Percentiles rank a stretch among this genome's conserved stretches.
Evolutionary conservation across 2,113 vertebrate species (phyloP).

Genomic region (Gavialis gangeticus): DNA sequence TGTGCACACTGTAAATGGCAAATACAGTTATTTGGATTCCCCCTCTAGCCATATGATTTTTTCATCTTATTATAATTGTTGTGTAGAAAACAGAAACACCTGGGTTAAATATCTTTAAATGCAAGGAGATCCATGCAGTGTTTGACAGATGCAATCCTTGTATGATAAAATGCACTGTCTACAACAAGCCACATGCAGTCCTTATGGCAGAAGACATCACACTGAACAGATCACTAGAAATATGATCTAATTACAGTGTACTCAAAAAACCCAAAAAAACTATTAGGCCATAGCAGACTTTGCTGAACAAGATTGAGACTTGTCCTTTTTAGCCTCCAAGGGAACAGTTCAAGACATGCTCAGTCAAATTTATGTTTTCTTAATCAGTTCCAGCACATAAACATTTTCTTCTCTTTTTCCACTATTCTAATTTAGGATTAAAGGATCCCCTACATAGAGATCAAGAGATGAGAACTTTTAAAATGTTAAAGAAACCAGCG

Average conservation of each 20-base stretch:
- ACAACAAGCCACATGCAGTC: background rate
- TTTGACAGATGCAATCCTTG: background rate
- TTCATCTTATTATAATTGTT: background rate
- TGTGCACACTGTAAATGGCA: background rate
- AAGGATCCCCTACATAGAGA: background rate
- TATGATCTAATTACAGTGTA: background rate
- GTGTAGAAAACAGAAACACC: background rate
- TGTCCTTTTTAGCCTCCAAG: background rate
- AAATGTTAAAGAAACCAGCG: background rate
- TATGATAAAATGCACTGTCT: background rate
- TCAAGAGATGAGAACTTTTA: background rate
- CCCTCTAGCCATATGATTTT: background rate
- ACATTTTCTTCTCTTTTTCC: background rate
- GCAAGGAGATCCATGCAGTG: background rate
- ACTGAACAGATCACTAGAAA: background rate
- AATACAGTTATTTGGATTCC: background rate
- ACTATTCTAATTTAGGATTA: background rate
- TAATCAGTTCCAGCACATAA: background rate
- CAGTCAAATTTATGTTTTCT: background rate
- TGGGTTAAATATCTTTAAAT: background rate
- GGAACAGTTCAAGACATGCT: background rate
- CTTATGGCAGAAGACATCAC: background rate
- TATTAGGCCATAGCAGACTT: background rate
- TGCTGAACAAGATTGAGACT: background rate
- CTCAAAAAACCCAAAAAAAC: background rate